Evolutionary conservation across 1,140 invertebrate species (phyloP), one percentile per base, ranked within the genome.

Genomic region (Scylla paramamosain): DNA sequence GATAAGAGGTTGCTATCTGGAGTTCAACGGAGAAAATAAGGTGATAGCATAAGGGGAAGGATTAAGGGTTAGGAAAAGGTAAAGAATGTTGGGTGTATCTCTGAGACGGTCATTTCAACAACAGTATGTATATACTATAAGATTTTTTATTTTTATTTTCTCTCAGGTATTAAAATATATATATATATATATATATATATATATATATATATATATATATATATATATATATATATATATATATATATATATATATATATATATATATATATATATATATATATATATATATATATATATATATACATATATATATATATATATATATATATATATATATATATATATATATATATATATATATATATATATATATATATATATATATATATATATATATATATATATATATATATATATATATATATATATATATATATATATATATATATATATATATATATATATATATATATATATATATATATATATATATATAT

Each of bases 211-310:
- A 67, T 10, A 67, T 10, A 25, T 67, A 25, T 10, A 67, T 10
- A 67, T 10, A 67, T 20, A 20, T 67, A 20, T 67, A 67, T 67
- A 67, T 67, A 67, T 67, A 67, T 67, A 67, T 67, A 67, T 67
- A 67, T 67, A 67, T 67, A 67, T 67, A 67, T 67, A 67, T 67
- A 67, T 67, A 67, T 67, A 25, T 25, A 67, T 67, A 67, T 67
- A 67, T 67, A 67, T 67, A 67, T 67, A 67, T 67, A 67, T 67
- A 67, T 67, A n/a, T 67, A 67, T 67, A 67, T 67, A 67, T 67
- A 67, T 67, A 67, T 67, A 67, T 67, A 67, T 67, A 67, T 67
- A 67, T 67, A 67, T 67, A 67, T 67, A 67, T 67, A 67, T 67
- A 67, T 67, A 67, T 67, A 67, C 20, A 67, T 67, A 67, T 67